Conservation (phyloP, 2,113 vertebrate species). For the Pluvianellus socialis region DNA sequence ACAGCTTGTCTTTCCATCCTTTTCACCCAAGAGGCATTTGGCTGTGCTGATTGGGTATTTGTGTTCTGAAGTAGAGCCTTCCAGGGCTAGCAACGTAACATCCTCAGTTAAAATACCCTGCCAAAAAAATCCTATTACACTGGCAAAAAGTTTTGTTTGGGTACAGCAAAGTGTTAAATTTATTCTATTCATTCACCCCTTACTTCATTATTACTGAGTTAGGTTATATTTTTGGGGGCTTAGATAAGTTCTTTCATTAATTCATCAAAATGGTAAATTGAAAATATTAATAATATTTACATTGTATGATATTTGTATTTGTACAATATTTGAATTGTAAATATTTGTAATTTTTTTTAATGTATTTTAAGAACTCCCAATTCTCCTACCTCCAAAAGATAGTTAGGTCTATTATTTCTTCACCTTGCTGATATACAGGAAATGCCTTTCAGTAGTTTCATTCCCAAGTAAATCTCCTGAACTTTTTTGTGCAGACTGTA, state of each 20-base stretch:
- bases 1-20: background rate
- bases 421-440: background rate
- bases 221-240: background rate
- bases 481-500: background rate
- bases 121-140: background rate
- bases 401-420: background rate
- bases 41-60: background rate
- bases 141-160: background rate
- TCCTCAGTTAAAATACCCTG: background rate
- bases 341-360: background rate
- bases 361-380: background rate
- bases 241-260: background rate
- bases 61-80: background rate
- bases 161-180: background rate
- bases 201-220: background rate
- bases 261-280: background rate
- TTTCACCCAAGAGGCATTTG: background rate
- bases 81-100: background rate
- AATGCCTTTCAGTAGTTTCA: background rate
- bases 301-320: background rate
- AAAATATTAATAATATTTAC: background rate
- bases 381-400: background rate
- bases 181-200: background rate
- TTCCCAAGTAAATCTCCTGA: background rate
- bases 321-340: background rate